Evolutionary conservation across 2,888 invertebrate species (phyloP).

Genomic region (Brachyptera putata): DNA sequence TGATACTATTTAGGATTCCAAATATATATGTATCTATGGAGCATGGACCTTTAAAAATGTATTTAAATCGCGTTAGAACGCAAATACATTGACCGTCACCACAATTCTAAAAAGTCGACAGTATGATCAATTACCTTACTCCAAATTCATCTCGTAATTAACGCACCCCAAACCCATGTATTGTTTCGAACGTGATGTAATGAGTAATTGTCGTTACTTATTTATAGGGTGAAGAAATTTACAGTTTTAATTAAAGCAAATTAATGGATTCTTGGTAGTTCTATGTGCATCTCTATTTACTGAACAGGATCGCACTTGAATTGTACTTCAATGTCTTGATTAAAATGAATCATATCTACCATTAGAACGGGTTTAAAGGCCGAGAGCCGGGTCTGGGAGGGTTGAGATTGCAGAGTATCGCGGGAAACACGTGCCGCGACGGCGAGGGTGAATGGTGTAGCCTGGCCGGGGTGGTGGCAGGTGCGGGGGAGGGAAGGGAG

Average conservation of each 20-base stretch:
- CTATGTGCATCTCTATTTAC: no score
- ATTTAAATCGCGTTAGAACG: conserved; percentile 1
- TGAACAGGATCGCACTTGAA: not conserved
- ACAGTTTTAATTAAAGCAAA: no score
- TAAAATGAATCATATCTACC: not conserved
- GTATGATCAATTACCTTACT: not conserved
- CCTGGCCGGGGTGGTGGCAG: not conserved
- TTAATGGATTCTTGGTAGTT: no score
- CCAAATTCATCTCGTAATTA: no score
- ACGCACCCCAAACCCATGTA: no score
- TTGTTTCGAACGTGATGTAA: no score
- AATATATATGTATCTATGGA: conserved; percentile 2
- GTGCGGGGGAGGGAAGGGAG: conserved; percentile 8
- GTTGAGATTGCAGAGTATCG: conserved; percentile 1
- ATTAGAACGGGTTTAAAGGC: not conserved
- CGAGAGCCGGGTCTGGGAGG: not conserved
- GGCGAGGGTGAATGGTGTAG: conserved; percentile 23
- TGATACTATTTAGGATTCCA: conserved; percentile 10
- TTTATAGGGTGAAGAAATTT: no score
- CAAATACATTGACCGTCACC: not conserved
- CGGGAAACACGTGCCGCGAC: conserved; percentile 25
- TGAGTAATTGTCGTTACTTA: no score
- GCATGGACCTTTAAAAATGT: conserved; percentile 9
- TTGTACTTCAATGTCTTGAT: not conserved
- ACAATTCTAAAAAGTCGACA: not conserved